Conservation (phyloP, 2,888 invertebrate genomes). For the Noctuana brunneofusca region DNA sequence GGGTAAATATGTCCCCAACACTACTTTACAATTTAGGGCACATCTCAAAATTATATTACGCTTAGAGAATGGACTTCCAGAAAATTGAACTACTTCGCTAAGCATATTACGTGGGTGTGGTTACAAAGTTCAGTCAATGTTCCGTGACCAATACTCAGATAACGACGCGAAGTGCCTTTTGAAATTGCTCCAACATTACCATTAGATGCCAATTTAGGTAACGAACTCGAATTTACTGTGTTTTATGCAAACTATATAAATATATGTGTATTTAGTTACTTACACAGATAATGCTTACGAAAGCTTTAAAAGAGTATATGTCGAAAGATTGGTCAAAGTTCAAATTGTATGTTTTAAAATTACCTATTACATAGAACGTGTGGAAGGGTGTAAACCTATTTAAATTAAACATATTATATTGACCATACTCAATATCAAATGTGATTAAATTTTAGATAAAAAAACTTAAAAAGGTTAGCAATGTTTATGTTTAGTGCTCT, state of each 20-base stretch:
- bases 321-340: background rate
- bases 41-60: background rate
- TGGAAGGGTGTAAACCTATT: too few species aligned
- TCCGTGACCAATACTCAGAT: conserved; percentile 29
- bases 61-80: background rate
- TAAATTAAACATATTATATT: too few species aligned
- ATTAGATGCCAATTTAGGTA: conserved; percentile 25
- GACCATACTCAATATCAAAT: too few species aligned
- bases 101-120: conserved; percentile 18
- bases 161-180: conserved; percentile 11
- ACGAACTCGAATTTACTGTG: conserved; percentile 3
- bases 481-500: too few species aligned
- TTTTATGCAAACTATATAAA: conserved; percentile 24
- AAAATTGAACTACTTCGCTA: conserved; percentile 7
- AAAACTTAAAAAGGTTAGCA: too few species aligned
- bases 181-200: conserved; percentile 23
- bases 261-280: too few species aligned
- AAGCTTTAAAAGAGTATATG: background rate
- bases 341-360: background rate
- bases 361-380: too few species aligned
- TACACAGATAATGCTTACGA: background rate
- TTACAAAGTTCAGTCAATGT: conserved; percentile 27
- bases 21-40: background rate
- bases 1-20: too few species aligned
- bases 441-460: too few species aligned